These are phyloP conservation scores for Allophyes oxyacanthae DNA, from an alignment of 2,888 invertebrate species.

Conservation along the genomic window DNA sequence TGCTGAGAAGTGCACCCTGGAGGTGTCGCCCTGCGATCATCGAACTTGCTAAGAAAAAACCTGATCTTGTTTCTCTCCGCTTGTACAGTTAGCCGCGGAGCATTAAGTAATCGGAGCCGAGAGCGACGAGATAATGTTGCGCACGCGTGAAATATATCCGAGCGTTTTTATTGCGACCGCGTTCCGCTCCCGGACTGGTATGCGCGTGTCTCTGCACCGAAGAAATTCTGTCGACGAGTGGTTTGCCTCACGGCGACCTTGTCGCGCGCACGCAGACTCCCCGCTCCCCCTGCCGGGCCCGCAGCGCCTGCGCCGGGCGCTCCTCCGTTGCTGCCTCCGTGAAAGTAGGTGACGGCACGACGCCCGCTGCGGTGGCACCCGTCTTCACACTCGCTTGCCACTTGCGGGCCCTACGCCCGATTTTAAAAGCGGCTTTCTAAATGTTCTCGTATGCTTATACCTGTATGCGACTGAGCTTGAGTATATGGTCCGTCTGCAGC, in stretches of 20 bases:
- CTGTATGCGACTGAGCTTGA: slow-evolving; percentile 53
- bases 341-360: slow-evolving; percentile 83
- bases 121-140: slow-evolving; percentile 87
- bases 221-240: slow-evolving; percentile 87
- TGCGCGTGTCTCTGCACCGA: slow-evolving; percentile 82
- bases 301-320: slow-evolving; percentile 58
- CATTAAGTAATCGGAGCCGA: slow-evolving; percentile 88
- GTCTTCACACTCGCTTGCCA: slow-evolving; percentile 67
- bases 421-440: slow-evolving; percentile 81
- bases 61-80: slow-evolving; percentile 84
- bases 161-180: slow-evolving; percentile 86
- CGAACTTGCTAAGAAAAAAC: slow-evolving; percentile 85
- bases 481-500: slow-evolving; percentile 45
- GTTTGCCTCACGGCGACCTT: slow-evolving; percentile 89
- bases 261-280: slow-evolving; percentile 72
- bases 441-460: slow-evolving; percentile 63
- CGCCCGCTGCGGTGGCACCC: slow-evolving; percentile 66
- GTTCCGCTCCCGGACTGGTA: slow-evolving; percentile 81
- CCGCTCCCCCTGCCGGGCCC: slow-evolving; percentile 53
- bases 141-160: slow-evolving; percentile 89
- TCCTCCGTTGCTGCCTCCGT: slow-evolving; percentile 75
- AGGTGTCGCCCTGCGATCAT: slow-evolving; percentile 77
- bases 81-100: slow-evolving; percentile 85
- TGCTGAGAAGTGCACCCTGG: slow-evolving; percentile 68
- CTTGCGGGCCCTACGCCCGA: slow-evolving; percentile 74